Conservation (phyloP, 2,888 invertebrate species). For the Melitaea athalia region DNA sequence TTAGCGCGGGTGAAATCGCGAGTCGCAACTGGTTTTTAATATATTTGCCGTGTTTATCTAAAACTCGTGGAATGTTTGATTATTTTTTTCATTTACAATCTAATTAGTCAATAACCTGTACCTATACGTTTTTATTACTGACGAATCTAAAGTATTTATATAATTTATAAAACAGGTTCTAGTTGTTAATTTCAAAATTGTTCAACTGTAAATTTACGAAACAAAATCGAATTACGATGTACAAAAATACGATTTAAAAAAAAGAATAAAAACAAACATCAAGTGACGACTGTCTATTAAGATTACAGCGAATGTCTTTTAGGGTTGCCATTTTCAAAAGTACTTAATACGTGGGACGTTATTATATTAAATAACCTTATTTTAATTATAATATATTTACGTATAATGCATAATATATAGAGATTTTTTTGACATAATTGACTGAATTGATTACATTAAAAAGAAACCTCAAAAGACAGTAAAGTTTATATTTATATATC, state of each 20-base stretch:
- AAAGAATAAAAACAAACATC: no score
- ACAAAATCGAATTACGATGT: no score
- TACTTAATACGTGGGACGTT: no score
- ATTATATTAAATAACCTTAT: no score
- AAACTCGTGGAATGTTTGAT: neutral
- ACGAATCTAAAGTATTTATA: neutral
- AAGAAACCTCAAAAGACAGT: no score
- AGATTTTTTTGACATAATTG: no score
- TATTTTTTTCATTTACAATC: neutral
- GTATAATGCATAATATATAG: no score
- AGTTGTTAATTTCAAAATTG: neutral
- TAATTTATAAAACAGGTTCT: neutral
- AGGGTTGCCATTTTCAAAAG: slow-evolving; percentile 39
- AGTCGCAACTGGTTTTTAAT: slow-evolving; percentile 14
- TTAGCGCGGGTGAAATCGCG: no score
- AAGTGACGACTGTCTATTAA: no score
- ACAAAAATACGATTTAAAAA: no score
- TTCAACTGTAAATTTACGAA: neutral
- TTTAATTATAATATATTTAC: no score
- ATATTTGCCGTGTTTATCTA: neutral
- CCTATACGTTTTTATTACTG: neutral
- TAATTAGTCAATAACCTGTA: neutral
- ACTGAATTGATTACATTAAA: no score
- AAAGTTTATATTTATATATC: neutral
- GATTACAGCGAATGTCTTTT: neutral